Conservation (phyloP, 2,797 vertebrate genomes). For the Lepilemur ruficaudatus region DNA sequence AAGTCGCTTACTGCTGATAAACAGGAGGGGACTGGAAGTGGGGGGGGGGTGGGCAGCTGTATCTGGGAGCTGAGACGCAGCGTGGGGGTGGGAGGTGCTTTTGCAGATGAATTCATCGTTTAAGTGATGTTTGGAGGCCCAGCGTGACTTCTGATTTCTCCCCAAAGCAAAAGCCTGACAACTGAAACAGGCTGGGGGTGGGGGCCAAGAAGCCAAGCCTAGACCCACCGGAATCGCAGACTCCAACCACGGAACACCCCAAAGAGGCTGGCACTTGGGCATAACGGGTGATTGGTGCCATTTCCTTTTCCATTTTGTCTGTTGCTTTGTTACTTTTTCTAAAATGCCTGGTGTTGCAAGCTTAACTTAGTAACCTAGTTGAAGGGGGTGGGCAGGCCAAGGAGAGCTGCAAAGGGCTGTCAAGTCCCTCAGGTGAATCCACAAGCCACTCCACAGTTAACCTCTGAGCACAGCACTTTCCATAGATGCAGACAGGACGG, state of each 20-base stretch:
- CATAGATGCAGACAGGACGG: not conserved
- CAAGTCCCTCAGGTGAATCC: not conserved
- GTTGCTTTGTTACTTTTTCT: not conserved
- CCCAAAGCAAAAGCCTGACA: not conserved
- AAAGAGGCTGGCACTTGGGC: not conserved
- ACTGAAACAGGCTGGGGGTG: not conserved
- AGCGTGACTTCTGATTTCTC: not conserved
- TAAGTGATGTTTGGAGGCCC: not conserved
- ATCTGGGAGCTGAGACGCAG: accelerated
- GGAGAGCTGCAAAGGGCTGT: not conserved
- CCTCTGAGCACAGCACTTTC: not conserved
- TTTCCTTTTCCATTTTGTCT: not conserved
- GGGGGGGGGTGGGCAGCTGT: not conserved
- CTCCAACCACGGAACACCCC: not conserved
- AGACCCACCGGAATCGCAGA: not conserved
- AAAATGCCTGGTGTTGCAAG: not conserved
- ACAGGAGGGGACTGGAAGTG: not conserved
- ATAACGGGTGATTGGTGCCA: not conserved
- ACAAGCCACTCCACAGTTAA: not conserved
- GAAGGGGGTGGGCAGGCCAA: not conserved
- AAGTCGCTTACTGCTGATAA: not conserved
- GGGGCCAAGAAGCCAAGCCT: not conserved
- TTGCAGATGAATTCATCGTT: not conserved
- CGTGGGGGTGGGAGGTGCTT: no score
- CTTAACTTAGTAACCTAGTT: not conserved